phyloP scores from a whole-genome alignment of 2,797 vertebrate genomes.

The Melanotaenia parkinsoni region DNA sequence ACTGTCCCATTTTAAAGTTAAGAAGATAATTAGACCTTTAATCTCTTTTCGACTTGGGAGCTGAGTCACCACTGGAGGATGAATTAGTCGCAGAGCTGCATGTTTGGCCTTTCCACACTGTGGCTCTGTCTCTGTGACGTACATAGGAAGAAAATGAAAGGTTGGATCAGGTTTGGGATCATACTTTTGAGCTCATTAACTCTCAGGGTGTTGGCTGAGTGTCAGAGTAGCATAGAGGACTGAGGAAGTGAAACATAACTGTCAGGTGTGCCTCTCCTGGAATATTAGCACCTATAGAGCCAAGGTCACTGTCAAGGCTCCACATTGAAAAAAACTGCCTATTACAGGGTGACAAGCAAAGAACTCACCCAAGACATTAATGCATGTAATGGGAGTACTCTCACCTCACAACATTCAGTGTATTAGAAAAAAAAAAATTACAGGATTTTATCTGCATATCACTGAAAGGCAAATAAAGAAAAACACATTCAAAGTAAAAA shows the following conservation, averaged over 20 bases:
- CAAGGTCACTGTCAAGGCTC: conserved; percentile 66
- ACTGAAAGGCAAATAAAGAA: background rate
- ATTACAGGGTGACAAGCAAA: conserved; percentile 36
- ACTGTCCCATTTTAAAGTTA: conserved; percentile 47
- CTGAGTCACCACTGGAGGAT: conserved; percentile 65
- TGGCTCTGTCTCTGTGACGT: conserved; percentile 56
- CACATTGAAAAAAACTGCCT: conserved; percentile 45
- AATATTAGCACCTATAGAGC: conserved; percentile 62
- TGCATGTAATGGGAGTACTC: background rate
- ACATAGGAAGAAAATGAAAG: conserved; percentile 38
- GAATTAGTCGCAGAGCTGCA: conserved; percentile 59
- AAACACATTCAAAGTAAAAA: background rate
- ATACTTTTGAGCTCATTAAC: conserved; percentile 73
- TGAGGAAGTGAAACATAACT: conserved; percentile 64
- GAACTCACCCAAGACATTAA: conserved; percentile 8
- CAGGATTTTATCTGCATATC: background rate
- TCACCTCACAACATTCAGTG: background rate
- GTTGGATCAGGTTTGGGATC: conserved; percentile 53
- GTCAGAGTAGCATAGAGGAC: conserved; percentile 49
- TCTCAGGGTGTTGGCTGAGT: conserved; percentile 59
- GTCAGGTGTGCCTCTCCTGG: conserved; percentile 65
- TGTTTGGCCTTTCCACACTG: conserved; percentile 75
- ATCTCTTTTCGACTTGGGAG: conserved; percentile 57
- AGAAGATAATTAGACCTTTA: conserved; percentile 69
- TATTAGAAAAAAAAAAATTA: background rate